Evolutionary conservation across 1,140 invertebrate genomes (phyloP).

Genomic region (Myzus persicae): DNA sequence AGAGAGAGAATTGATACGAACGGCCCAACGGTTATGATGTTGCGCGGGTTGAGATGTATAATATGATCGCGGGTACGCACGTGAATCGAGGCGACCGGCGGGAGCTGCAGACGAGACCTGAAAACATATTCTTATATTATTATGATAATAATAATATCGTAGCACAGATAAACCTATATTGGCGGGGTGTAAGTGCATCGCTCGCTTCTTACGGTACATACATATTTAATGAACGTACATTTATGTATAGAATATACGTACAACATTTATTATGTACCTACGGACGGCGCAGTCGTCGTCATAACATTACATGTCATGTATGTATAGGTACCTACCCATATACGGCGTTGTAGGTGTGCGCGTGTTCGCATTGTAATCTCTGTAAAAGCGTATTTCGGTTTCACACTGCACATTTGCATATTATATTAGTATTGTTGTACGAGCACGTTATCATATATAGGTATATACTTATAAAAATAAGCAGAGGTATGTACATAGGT

Average conservation of each 20-base stretch:
- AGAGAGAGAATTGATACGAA: neutral
- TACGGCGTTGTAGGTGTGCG: neutral
- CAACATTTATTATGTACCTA: no score
- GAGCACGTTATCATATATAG: no score
- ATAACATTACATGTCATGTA: no score
- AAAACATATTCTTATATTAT: conserved; percentile 23
- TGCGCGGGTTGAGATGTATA: neutral
- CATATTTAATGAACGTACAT: no score
- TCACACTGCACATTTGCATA: neutral
- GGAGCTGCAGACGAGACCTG: neutral
- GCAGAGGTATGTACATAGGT: no score
- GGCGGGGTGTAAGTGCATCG: neutral
- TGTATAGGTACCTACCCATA: no score
- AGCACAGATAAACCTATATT: neutral
- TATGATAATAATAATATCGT: no score
- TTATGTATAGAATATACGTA: no score
- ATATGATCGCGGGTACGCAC: neutral
- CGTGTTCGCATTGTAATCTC: neutral
- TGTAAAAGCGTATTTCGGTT: neutral
- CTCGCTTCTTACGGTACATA: no score
- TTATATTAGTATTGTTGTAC: neutral
- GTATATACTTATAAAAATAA: no score
- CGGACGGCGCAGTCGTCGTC: no score
- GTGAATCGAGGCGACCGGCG: neutral
- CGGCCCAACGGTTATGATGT: neutral